Evolutionary conservation across 2,888 invertebrate genomes (phyloP).

Genomic region (Mellilla xanthometata): DNA sequence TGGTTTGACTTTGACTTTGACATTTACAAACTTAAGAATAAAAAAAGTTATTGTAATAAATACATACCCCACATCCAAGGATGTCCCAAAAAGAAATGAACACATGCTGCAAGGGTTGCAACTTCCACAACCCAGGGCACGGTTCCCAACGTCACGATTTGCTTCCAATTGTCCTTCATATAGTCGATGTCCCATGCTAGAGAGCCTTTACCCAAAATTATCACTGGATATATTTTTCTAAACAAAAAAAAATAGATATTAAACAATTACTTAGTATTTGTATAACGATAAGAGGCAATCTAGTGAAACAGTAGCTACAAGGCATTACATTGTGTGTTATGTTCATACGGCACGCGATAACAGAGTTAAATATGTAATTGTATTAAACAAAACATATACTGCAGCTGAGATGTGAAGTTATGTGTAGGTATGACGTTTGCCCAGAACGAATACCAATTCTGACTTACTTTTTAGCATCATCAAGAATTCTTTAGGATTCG

Average conservation of each 20-base stretch:
- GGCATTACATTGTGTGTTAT: neutral
- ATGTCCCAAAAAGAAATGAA: slow-evolving; percentile 56
- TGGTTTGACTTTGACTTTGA: no score
- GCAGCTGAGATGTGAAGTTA: no score
- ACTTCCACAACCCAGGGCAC: slow-evolving; percentile 69
- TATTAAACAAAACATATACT: no score
- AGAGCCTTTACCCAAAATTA: slow-evolving; percentile 71
- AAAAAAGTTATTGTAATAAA: slow-evolving; percentile 2
- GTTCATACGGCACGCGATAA: no score
- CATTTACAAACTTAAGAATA: no score
- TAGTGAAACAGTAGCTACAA: slow-evolving; percentile 11
- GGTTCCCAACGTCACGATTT: slow-evolving; percentile 56
- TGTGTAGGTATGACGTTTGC: no score
- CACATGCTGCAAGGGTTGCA: slow-evolving; percentile 51
- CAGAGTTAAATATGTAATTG: no score
- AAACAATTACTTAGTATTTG: slow-evolving; percentile 8
- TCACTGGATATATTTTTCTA: slow-evolving; percentile 71
- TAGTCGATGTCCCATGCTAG: slow-evolving; percentile 62
- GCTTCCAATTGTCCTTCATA: slow-evolving; percentile 62
- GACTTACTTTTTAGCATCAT: no score
- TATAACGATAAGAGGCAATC: neutral
- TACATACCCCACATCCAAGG: slow-evolving; percentile 71
- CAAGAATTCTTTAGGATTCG: no score
- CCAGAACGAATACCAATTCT: no score
- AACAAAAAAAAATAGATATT: neutral